Evolutionary conservation across 2,113 vertebrate genomes (phyloP), one percentile per base, ranked within the genome.

Genomic region (Chitala chitala): DNA sequence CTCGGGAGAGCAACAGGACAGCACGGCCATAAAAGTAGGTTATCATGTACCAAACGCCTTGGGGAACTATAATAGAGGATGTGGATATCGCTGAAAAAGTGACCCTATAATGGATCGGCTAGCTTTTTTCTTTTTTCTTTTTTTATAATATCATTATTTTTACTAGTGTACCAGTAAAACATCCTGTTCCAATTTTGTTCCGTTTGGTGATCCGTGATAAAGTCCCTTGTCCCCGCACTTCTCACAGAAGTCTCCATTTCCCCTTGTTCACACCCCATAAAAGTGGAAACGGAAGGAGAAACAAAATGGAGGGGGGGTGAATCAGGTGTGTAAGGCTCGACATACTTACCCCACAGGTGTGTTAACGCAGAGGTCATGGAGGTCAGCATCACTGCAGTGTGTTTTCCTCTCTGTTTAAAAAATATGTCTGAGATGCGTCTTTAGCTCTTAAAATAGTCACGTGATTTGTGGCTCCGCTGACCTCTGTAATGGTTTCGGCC

Each of bases 71-170:
- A 44, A 44, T 9, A 22, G 50, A 46, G 55, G 71, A 44, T 10
- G 31, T 40, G 31, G 33, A 17, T 12, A 50, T 42, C 17, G 8
- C 15, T 20, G 24, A 17, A 72, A 72, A 42, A 26, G 65, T 44
- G 58, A 42, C 40, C 55, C 40, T 20, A 46, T 44, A 26, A 72
- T 44, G 54, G 38, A 59, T 31, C 71, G 58, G 38, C 46, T 59
- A 72, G 10, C 24, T 20, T 71, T 70, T 71, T 71, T 26, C 51
- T 54, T 54, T 51, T 26, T 33, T 38, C n/a, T 22, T 63, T 50
- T 54, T 63, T 63, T 63, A 48, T 48, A 54, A 53, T 22, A 36
- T 22, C 69, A 54, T 54, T 59, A 59, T 69, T 33, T 69, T 59
- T 61, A 59, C 69, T 54, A 12, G 50, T 38, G 17, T 22, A 51